Evolutionary conservation across 2,888 invertebrate genomes (phyloP), one percentile per base, ranked within the genome.

Genomic region (Torymus aiolomorphi): DNA sequence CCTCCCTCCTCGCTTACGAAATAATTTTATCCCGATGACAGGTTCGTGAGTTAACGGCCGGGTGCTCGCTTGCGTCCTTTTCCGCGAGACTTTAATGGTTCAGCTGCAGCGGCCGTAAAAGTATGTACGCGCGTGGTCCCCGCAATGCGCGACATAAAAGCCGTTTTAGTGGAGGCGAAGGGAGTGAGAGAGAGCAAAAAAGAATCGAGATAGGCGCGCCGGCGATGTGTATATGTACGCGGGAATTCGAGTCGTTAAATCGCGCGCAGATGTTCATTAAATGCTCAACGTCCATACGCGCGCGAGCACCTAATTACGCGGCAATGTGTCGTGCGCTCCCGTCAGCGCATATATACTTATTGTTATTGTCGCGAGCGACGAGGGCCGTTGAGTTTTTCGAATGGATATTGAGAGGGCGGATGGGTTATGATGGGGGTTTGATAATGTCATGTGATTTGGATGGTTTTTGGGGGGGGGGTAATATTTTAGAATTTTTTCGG

Each of bases 41-140:
- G 70, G 77, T 51, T 77, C 81, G 79, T 74, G 71, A 83, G 76
- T 84, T 85, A 85, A 85, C 83, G 82, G 80, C 78, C 80, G 78
- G 80, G 80, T 78, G 31, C 31, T 31, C 3, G 31, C 31, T 31
- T 31, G 31, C 79, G 73, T 78, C 66, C 75, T 77, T 73, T 59
- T 62, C 71, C 70, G 80, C 74, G 83, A 61, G 74, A 80, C 74
- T 85, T 86, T 86, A 85, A 85, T 85, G 83, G 82, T 70, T 79
- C 84, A 80, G 83, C 83, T 85, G 85, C 83, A 80, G 56, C 78
- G 83, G 78, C 83, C 81, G 78, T 86, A 85, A 86, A 85, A 86
- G 82, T 84, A 80, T 67, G 80, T n/a, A 66, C 62, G 16, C 61
- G 59, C 2, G 59, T 42, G 57, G 5, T 54, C 52, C 14, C 62